A percentile compares a stretch with the other conserved stretches of the same genome.
Conservation (phyloP, 1,140 invertebrate species). For the Lanistes nyassanus region DNA sequence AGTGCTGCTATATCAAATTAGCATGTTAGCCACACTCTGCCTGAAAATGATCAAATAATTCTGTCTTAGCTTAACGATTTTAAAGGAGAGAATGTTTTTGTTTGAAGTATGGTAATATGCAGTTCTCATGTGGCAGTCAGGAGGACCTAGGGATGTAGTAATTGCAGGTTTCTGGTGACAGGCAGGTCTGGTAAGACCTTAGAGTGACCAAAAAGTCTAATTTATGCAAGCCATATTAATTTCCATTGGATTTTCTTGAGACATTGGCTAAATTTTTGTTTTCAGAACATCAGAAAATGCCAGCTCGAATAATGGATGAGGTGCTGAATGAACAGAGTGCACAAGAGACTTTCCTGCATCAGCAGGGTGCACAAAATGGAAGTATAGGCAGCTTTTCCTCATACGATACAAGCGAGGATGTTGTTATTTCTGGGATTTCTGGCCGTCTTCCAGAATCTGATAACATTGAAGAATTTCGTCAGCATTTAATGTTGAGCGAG, state of each 20-base stretch:
- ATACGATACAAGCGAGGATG: slow-evolving; percentile 68
- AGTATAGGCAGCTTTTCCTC: slow-evolving; percentile 16
- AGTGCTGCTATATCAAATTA: too few relatives aligned
- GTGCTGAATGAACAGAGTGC: slow-evolving; percentile 17
- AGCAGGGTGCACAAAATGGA: neutral
- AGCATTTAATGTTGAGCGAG: slow-evolving; percentile 84
- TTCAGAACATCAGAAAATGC: slow-evolving; percentile 26
- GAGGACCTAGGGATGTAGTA: neutral
- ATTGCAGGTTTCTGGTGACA: neutral
- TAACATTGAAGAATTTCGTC: slow-evolving; percentile 88
- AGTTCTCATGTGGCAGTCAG: neutral
- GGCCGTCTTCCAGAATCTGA: slow-evolving; percentile 89
- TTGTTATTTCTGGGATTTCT: slow-evolving; percentile 90
- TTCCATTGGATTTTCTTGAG: neutral
- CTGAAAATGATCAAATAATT: too few relatives aligned
- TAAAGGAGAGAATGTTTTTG: too few relatives aligned
- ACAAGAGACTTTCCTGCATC: neutral
- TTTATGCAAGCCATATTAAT: neutral
- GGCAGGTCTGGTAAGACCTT: too few relatives aligned
- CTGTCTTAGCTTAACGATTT: too few relatives aligned
- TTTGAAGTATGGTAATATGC: too few relatives aligned
- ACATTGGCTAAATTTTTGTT: neutral
- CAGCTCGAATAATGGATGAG: slow-evolving; percentile 30
- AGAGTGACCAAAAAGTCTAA: too few relatives aligned
- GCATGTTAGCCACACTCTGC: too few relatives aligned